phyloP scores from a whole-genome alignment of 2,797 vertebrate genomes.

The Channallabes apus region DNA sequence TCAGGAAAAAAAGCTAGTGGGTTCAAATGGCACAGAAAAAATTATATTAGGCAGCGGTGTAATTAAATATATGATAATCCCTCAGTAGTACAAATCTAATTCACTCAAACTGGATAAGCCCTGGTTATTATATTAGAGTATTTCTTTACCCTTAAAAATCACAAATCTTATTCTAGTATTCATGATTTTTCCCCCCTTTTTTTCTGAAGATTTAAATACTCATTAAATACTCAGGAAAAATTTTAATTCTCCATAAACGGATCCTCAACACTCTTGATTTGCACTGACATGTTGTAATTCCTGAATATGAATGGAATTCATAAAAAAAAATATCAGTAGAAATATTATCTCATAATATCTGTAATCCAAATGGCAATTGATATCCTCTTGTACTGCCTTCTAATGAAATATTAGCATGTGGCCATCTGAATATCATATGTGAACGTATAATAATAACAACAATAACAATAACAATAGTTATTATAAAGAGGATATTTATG shows the following conservation, averaged over 20 bases:
- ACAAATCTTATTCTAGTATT: slow-evolving; percentile 10
- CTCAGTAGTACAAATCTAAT: neutral
- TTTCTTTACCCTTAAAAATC: neutral
- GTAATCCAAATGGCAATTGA: neutral
- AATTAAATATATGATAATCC: slow-evolving; percentile 22
- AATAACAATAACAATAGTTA: too few species aligned
- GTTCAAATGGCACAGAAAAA: slow-evolving; percentile 1
- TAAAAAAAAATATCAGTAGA: neutral
- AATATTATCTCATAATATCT: neutral
- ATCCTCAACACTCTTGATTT: too few species aligned
- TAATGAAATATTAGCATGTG: neutral
- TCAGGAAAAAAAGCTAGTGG: neutral
- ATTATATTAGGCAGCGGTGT: neutral
- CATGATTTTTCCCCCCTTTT: neutral
- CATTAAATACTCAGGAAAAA: neutral
- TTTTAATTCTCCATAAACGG: neutral
- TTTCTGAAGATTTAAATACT: neutral
- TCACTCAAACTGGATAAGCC: neutral
- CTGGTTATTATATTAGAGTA: neutral
- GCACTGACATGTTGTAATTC: neutral
- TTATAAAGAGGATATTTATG: too few species aligned
- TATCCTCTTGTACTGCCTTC: neutral
- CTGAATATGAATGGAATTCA: neutral
- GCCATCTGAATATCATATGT: neutral
- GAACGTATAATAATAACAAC: neutral